Conservation (phyloP, 2,888 invertebrate genomes). For the Aethes cnicana region DNA sequence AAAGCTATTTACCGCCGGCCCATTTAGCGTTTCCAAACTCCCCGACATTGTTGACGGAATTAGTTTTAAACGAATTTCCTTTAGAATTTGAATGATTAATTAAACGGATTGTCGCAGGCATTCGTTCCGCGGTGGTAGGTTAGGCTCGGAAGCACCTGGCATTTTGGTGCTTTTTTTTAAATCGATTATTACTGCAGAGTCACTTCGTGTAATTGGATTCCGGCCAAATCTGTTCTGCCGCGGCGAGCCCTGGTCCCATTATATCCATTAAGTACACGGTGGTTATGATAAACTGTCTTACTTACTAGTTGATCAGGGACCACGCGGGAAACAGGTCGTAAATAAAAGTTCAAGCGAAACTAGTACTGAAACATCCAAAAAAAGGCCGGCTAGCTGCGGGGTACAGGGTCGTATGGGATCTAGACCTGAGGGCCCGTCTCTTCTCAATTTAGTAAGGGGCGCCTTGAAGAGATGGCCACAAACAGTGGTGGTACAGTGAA, state of each 20-base stretch:
- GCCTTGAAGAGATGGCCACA: too few species aligned
- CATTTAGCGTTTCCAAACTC: constrained; percentile 15
- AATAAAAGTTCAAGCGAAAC: too few species aligned
- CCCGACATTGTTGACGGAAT: constrained; percentile 34
- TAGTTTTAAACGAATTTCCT: constrained; percentile 50
- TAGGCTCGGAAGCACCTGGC: constrained; percentile 65
- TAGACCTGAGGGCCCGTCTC: too few species aligned
- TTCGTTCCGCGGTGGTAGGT: constrained; percentile 72
- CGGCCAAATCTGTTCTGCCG: constrained; percentile 61
- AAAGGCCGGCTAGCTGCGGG: too few species aligned
- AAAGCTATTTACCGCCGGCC: too few species aligned
- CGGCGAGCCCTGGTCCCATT: constrained; percentile 48
- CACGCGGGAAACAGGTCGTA: too few species aligned
- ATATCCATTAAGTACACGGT: constrained; percentile 47
- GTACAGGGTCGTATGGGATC: too few species aligned
- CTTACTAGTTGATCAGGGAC: constrained; percentile 12
- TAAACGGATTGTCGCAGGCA: constrained; percentile 73
- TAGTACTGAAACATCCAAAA: too few species aligned
- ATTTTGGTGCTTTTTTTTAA: constrained; percentile 53
- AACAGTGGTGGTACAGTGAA: too few species aligned
- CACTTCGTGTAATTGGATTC: constrained; percentile 74
- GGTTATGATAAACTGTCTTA: constrained; percentile 34
- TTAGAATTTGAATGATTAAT: constrained; percentile 70
- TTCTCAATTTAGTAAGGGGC: too few species aligned
- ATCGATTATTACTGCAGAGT: constrained; percentile 74